A percentile compares a stretch with the other conserved stretches of the same genome.
phyloP scores from a whole-genome alignment of 2,888 invertebrate genomes.

The Drosophila algonquin region DNA sequence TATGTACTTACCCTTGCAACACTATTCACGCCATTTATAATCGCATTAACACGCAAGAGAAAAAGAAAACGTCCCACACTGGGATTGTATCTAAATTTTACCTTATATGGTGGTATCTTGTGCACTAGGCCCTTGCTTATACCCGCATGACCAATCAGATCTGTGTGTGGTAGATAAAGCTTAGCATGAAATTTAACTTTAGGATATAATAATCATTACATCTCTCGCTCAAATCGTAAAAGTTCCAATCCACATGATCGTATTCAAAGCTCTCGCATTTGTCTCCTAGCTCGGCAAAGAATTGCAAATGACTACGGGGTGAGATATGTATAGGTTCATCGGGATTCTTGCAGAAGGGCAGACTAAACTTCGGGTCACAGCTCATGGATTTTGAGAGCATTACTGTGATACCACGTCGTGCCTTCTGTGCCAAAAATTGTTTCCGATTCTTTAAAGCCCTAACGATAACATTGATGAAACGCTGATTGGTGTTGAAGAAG shows the following conservation, averaged over 20 bases:
- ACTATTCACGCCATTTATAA: constrained; percentile 2
- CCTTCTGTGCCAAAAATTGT: neutral
- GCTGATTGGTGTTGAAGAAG: constrained; percentile 12
- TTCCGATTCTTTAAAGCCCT: neutral
- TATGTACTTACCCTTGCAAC: constrained; percentile 50
- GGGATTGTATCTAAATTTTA: neutral
- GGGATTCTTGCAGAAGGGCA: constrained; percentile 38
- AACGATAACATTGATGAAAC: neutral
- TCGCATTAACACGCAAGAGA: constrained; percentile 4
- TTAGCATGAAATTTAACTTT: neutral
- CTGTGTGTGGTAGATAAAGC: constrained; percentile 5
- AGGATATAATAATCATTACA: constrained; percentile 1
- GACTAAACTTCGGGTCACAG: constrained; percentile 25
- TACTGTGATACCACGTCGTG: neutral
- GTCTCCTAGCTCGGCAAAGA: constrained; percentile 12
- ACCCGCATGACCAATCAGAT: neutral
- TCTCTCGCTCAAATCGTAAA: constrained; percentile 28
- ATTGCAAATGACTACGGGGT: neutral
- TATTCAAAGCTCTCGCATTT: neutral
- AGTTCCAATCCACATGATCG: constrained; percentile 20
- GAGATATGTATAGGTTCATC: constrained; percentile 6
- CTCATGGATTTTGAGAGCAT: neutral
- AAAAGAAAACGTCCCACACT: neutral
- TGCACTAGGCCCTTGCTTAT: neutral
- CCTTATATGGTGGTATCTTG: constrained; percentile 6